Evolutionary conservation across 2,113 vertebrate species (phyloP).

Genomic region (Deroptyus accipitrinus): DNA sequence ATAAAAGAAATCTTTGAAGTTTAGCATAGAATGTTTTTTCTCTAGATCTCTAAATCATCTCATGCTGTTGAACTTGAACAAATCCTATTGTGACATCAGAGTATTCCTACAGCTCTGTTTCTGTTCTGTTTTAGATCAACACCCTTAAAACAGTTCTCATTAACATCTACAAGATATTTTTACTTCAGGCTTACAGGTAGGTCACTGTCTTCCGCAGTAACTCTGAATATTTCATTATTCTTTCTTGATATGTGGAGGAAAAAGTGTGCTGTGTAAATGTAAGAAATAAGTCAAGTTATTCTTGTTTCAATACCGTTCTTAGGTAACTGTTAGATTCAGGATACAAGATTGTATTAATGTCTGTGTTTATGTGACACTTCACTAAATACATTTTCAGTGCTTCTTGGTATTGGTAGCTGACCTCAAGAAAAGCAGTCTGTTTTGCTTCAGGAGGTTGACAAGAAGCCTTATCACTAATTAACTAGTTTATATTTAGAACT

Average conservation of each 20-base stretch:
- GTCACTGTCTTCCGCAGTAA: not conserved
- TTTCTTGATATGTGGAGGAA: not conserved
- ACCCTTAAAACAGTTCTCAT: slow-evolving; percentile 80
- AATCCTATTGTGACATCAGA: not conserved
- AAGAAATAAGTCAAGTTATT: not conserved
- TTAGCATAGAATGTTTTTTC: not conserved
- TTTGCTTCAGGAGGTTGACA: not conserved
- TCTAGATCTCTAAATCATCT: not conserved
- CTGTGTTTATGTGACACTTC: not conserved
- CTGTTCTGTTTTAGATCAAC: slow-evolving; percentile 79
- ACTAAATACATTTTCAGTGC: not conserved
- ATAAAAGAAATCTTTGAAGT: not conserved
- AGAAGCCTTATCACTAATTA: slow-evolving; percentile 9
- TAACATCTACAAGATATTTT: slow-evolving; percentile 87
- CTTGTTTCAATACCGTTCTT: not conserved
- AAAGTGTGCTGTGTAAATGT: not conserved
- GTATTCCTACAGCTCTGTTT: not conserved
- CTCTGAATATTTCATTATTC: not conserved
- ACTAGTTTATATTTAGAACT: slow-evolving; percentile 18
- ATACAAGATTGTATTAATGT: not conserved
- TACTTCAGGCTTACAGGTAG: slow-evolving; percentile 93
- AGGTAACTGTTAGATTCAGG: not conserved
- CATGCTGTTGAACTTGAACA: not conserved
- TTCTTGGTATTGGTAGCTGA: not conserved
- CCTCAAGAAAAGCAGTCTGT: not conserved